Conservation (phyloP, 2,113 vertebrate species). For the Caranx ignobilis region DNA sequence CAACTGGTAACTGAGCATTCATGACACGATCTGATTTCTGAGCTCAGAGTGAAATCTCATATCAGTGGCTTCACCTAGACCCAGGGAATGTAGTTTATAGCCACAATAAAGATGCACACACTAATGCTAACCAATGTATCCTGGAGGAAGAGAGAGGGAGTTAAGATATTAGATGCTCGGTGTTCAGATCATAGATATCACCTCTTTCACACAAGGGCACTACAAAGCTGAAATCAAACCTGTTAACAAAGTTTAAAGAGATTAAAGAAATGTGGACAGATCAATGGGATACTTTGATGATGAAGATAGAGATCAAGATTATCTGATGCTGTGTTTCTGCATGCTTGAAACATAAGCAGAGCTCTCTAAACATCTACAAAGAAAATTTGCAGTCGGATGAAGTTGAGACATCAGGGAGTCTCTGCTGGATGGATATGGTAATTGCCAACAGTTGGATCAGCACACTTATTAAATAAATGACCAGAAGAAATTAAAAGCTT, state of each 20-base stretch:
- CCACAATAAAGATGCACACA: background rate
- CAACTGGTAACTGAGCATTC: background rate
- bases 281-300: background rate
- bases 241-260: background rate
- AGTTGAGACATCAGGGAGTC: background rate
- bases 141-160: too few species aligned
- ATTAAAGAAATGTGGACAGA: background rate
- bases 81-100: too few species aligned
- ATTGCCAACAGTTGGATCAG: background rate
- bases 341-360: background rate
- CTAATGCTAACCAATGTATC: too few species aligned
- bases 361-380: background rate
- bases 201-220: background rate
- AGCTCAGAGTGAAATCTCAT: too few species aligned
- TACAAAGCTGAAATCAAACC: background rate
- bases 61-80: too few species aligned
- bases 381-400: background rate
- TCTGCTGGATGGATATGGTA: conserved; percentile 6
- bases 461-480: background rate
- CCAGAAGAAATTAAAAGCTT: background rate
- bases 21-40: too few species aligned
- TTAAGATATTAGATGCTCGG: too few species aligned
- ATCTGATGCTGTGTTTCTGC: background rate
- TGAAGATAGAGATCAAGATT: background rate
- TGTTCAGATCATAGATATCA: background rate